Base-by-base conservation (phyloP, 2,113 vertebrate genomes). In the Phalacrocorax carbo region DNA sequence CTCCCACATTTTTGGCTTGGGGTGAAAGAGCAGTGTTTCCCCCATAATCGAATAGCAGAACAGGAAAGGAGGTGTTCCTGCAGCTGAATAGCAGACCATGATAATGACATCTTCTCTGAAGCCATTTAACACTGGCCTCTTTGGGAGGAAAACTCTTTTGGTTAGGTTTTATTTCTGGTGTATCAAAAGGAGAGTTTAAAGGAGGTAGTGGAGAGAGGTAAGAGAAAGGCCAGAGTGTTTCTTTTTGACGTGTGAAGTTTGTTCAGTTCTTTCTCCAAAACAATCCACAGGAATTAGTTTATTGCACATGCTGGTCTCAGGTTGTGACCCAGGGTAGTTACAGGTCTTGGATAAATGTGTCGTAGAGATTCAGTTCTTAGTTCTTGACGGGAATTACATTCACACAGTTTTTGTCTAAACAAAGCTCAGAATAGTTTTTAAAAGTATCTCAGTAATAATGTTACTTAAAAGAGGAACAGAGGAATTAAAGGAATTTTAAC, bases 1-100 rank as follows among this genome's bases (percentile, higher is more conserved):
- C 70, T 90, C 92, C 82, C 90, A 93, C 62, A 48, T 93, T 88
- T 93, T 86, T 80, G 64, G 71, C 82, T 92, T 72, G 46, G 58
- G 54, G 79, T 93, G 42, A 94, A 90, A 90, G 58, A 93, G 17
- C 54, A 88, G 36, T 54, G 29, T 75, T 78, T 71, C 58, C 78
- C 46, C 65, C 70, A 22, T 64, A 85, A 79, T 13, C 8, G 7
- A 62, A 64, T 68, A 49, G n/a, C 48, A 90, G 34, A 75, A 30
- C 29, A 69, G 75, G 60, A 82, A 79, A 52, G 16, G 60, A 13
- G 23, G n/a, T 79, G 60, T 76, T 92, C 51, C 61, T 84, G 22
- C 68, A 72, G 57, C 66, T 83, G 78, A 91, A 87, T 17, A 84
- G 32, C 58, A 81, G 81, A 73, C 27, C 25, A 40, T 3, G 1